phyloP scores from a whole-genome alignment of 2,113 vertebrate genomes.

The Prunella himalayana region DNA sequence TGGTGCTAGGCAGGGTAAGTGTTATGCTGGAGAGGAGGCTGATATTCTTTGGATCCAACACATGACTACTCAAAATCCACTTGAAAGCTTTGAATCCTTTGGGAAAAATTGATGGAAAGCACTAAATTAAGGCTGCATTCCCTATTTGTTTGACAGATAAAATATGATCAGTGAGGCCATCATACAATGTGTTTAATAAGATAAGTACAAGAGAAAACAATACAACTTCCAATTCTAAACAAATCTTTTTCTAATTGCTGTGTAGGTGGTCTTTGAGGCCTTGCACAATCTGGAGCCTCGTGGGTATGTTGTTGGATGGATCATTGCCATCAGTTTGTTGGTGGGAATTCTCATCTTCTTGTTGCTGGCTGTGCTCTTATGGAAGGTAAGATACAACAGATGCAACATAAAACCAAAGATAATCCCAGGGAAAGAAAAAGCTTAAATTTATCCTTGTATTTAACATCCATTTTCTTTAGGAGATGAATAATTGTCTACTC shows the following conservation, averaged over 20 bases:
- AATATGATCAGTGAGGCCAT: slow-evolving; percentile 14
- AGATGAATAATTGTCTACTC: neutral
- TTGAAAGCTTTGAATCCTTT: slow-evolving; percentile 15
- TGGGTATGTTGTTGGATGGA: slow-evolving; percentile 97
- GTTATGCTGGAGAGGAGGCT: neutral
- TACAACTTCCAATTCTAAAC: neutral
- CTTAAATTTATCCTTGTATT: neutral
- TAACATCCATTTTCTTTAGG: neutral
- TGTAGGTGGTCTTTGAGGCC: slow-evolving; percentile 94
- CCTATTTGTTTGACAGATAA: slow-evolving; percentile 23
- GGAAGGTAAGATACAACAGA: slow-evolving; percentile 88
- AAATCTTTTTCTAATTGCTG: slow-evolving; percentile 3
- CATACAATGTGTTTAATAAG: slow-evolving; percentile 5
- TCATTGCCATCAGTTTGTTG: slow-evolving; percentile 98
- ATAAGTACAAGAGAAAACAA: neutral
- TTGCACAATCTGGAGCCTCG: slow-evolving; percentile 95
- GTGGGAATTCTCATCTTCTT: slow-evolving; percentile 98
- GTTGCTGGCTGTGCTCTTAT: slow-evolving; percentile 92
- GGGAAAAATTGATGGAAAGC: neutral
- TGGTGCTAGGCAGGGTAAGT: neutral
- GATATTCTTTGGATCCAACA: neutral
- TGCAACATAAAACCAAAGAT: neutral
- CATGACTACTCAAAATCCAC: neutral
- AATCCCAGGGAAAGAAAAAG: neutral
- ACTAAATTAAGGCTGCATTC: neutral